Conservation (phyloP, 2,888 invertebrate species). For the Choreutis nemorana region DNA sequence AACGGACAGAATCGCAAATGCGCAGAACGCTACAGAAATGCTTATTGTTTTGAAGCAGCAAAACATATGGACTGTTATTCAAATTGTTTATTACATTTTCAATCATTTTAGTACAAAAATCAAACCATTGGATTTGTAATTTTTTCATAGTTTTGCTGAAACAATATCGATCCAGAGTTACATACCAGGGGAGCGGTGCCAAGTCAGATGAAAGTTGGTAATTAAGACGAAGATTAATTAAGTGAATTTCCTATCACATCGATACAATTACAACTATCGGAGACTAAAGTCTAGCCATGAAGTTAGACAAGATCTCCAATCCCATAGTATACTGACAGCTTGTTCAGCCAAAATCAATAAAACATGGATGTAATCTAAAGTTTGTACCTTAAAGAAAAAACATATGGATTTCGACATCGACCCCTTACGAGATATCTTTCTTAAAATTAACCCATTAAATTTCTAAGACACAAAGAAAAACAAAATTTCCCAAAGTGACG, state of each 20-base stretch:
- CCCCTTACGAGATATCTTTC: slow-evolving; percentile 24
- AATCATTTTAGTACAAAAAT: too few relatives aligned
- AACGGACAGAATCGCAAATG: slow-evolving; percentile 25
- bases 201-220: slow-evolving; percentile 27
- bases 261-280: slow-evolving; percentile 50
- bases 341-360: slow-evolving; percentile 26
- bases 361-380: slow-evolving; percentile 35
- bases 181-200: slow-evolving; percentile 35
- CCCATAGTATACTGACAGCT: slow-evolving; percentile 28
- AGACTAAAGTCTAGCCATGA: slow-evolving; percentile 49
- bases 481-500: slow-evolving; percentile 44
- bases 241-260: slow-evolving; percentile 48
- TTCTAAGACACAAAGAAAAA: slow-evolving; percentile 28
- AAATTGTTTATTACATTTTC: too few relatives aligned
- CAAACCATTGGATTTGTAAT: too few relatives aligned
- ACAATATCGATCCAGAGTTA: not conserved
- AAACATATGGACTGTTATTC: slow-evolving; percentile 17
- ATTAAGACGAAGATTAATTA: too few relatives aligned
- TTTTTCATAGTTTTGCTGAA: too few relatives aligned
- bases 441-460: slow-evolving; percentile 27
- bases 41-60: slow-evolving; percentile 25
- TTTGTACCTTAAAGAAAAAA: slow-evolving; percentile 48
- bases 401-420: slow-evolving; percentile 27
- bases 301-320: slow-evolving; percentile 35
- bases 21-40: slow-evolving; percentile 26